Evolutionary conservation across 2,113 vertebrate species (phyloP).

Genomic region (Gopherus evgoodei): DNA sequence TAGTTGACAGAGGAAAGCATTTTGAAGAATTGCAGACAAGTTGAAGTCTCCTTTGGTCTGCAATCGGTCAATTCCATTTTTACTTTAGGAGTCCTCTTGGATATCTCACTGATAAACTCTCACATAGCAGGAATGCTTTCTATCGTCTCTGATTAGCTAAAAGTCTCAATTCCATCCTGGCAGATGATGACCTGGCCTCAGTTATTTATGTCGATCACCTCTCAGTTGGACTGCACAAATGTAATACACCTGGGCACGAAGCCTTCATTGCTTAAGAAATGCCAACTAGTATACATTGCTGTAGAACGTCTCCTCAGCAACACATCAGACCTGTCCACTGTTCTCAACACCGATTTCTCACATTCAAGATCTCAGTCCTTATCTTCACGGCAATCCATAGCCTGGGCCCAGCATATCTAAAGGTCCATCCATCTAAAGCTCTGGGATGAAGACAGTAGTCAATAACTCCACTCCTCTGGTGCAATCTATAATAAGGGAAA

Average conservation of each 20-base stretch:
- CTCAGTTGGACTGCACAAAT: neutral
- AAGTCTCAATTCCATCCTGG: neutral
- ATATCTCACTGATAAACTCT: neutral
- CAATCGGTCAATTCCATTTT: neutral
- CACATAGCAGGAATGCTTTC: neutral
- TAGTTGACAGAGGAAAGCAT: neutral
- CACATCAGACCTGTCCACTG: neutral
- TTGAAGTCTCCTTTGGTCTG: neutral
- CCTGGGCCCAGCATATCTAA: neutral
- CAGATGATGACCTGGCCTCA: neutral
- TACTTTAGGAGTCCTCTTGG: neutral
- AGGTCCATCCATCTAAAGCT: neutral
- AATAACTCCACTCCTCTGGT: neutral
- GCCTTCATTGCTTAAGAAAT: neutral
- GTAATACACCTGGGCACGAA: neutral
- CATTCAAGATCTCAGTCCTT: neutral
- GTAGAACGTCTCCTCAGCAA: neutral
- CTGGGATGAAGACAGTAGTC: neutral
- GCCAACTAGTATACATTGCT: neutral
- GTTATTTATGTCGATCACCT: neutral
- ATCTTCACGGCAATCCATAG: neutral
- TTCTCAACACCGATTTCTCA: neutral
- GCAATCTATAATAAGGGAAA: neutral
- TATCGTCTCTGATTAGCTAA: neutral
- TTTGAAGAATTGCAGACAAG: neutral